Percentiles rank a stretch among this genome's conserved stretches.
These are phyloP conservation scores for Phasia obesa DNA, from an alignment of 2,888 invertebrate genomes.

Conservation along the genomic window DNA sequence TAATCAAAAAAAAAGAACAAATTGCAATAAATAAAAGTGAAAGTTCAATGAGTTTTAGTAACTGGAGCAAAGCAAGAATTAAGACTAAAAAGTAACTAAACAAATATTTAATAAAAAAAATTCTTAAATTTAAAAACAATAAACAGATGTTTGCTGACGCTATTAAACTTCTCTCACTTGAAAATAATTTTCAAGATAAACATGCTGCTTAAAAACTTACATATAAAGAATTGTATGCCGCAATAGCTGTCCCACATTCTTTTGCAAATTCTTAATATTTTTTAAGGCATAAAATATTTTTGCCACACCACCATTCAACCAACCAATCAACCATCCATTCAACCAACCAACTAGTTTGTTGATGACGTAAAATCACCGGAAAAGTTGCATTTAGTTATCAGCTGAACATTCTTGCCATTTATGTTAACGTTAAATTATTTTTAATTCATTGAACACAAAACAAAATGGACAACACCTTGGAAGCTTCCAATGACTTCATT, in stretches of 20 bases:
- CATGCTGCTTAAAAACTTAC: background rate
- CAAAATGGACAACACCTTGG: slow-evolving; percentile 64
- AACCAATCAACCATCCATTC: too few species aligned
- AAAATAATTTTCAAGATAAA: background rate
- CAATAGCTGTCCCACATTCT: slow-evolving; percentile 24
- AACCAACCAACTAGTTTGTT: slow-evolving; percentile 7
- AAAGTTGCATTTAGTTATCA: background rate
- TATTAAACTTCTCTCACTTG: background rate
- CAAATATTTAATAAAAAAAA: background rate
- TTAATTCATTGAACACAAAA: background rate
- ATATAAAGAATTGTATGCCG: slow-evolving; percentile 23
- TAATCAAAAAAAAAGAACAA: background rate
- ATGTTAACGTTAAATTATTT: background rate
- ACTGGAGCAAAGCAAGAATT: background rate
- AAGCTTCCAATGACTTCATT: slow-evolving; percentile 61
- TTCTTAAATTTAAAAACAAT: background rate
- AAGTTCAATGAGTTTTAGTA: background rate
- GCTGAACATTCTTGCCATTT: slow-evolving; percentile 30
- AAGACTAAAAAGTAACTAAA: background rate
- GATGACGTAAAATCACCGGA: slow-evolving; percentile 40
- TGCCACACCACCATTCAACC: background rate
- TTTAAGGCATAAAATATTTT: background rate
- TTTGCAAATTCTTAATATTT: slow-evolving; percentile 15
- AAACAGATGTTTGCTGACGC: background rate
- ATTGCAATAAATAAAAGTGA: background rate